Base-by-base conservation (phyloP, 2,797 vertebrate genomes). In the Centropyge bicolor region DNA sequence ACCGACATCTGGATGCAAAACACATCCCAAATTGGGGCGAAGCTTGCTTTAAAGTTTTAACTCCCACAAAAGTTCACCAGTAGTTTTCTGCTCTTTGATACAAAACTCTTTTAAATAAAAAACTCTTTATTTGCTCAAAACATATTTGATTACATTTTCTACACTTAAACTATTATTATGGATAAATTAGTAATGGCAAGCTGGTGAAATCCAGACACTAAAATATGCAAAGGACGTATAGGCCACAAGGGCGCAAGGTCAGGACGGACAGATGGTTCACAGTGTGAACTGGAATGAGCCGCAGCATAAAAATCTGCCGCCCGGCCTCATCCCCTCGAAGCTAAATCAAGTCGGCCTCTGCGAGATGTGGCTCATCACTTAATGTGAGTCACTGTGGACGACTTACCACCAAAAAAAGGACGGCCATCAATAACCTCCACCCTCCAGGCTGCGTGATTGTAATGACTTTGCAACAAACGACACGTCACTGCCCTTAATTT, bases 391-490 rank as follows among this genome's bases (percentile, higher is more conserved):
- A 24, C 31, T 54, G 45, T 35, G 71, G 72, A 78, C 41, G 45
- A 60, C 54, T n/a, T 49, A 17, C 57, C 79, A 80, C 61, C 31
- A 36, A 24, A 82, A 79, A 81, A 75, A 84, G 85, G 80, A 80
- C 78, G 67, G 67, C 51, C 84, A 78, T 89, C 85, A 75, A 78
- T 88, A 93, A 91, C 82, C 86, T 86, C 74, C 79, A 78, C 78
- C 80, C 81, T 73, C 65, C 62, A 41, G 85, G 64, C 83, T 79
- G 73, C 51, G 70, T 76, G 91, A 90, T 82, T 84, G 80, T 77
- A 88, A 92, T 85, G 91, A 93, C 91, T 90, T 89, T 86, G 91
- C 87, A 82, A 91, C 87, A 90, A 92, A 93, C 40, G 77, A 87
- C 85, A 91, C 87, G 61, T 92, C 90, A 84, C 86, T 87, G 78